Evolutionary conservation across 2,888 invertebrate genomes (phyloP).

Genomic region (Phlogophora meticulosa): DNA sequence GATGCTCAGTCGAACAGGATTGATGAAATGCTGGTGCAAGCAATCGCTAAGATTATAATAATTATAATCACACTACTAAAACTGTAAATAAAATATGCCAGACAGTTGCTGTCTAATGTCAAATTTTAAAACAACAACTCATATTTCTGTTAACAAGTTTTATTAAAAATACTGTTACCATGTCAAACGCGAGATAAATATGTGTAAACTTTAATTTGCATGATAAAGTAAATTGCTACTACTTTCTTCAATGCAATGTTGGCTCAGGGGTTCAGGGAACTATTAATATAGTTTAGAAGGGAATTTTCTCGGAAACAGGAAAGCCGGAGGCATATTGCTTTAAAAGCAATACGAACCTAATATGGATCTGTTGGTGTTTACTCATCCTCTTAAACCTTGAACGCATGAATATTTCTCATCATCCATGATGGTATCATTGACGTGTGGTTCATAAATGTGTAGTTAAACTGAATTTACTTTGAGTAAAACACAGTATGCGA

Average conservation of each 20-base stretch:
- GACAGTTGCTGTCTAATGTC: too few relatives aligned
- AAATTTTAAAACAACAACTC: too few relatives aligned
- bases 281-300: conserved; percentile 34
- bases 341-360: conserved; percentile 15
- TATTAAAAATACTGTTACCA: neutral
- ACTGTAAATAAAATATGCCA: too few relatives aligned
- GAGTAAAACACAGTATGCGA: too few relatives aligned
- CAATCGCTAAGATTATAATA: too few relatives aligned
- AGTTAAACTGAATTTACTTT: neutral
- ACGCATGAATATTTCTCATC: conserved; percentile 3
- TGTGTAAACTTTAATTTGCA: conserved; percentile 19
- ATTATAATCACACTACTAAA: too few relatives aligned
- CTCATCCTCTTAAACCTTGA: neutral
- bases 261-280: conserved; percentile 13
- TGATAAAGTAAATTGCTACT: conserved; percentile 8
- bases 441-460: neutral
- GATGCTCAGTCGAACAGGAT: conserved; percentile 86
- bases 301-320: conserved; percentile 29
- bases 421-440: conserved; percentile 7
- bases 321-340: conserved; percentile 22
- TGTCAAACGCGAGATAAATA: conserved; percentile 9
- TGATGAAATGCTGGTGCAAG: too few relatives aligned
- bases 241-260: conserved; percentile 16
- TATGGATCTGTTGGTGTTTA: conserved; percentile 10
- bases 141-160: too few relatives aligned